Evolutionary conservation across 2,888 invertebrate species (phyloP).

Genomic region (Campoletis raptor): DNA sequence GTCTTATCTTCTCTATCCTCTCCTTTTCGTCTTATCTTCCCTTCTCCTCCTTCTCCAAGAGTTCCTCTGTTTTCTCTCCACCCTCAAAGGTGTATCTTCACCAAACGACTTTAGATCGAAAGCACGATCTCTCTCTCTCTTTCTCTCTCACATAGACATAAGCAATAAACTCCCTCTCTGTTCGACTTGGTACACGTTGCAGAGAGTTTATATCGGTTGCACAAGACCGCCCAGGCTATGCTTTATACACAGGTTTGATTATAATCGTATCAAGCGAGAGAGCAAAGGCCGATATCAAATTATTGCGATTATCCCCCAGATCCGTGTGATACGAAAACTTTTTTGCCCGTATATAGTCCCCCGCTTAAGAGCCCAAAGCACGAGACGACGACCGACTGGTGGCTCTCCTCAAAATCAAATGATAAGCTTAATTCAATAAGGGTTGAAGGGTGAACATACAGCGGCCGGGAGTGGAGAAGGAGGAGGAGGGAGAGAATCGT

Average conservation of each 20-base stretch:
- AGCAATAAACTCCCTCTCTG: conserved; percentile 24
- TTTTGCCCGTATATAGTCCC: conserved; percentile 76
- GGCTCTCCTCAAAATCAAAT: conserved; percentile 85
- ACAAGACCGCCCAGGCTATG: conserved; percentile 68
- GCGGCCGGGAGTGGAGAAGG: neutral
- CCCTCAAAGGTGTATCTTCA: conserved; percentile 44
- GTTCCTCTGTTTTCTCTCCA: conserved; percentile 39
- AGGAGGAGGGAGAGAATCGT: conserved; percentile 58
- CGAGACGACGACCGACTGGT: conserved; percentile 84
- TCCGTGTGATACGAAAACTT: conserved; percentile 79
- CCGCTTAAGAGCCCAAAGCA: conserved; percentile 77
- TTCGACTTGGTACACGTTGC: conserved; percentile 45
- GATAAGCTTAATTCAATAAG: conserved; percentile 85
- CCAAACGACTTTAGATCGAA: conserved; percentile 44
- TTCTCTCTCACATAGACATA: conserved; percentile 7
- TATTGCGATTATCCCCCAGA: conserved; percentile 83
- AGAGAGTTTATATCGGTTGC: conserved; percentile 53
- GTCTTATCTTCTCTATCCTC: conserved; percentile 46
- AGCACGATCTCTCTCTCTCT: conserved; percentile 53
- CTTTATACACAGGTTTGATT: conserved; percentile 77
- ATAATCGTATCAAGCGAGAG: conserved; percentile 81
- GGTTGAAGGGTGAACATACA: conserved; percentile 73
- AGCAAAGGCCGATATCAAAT: conserved; percentile 82
- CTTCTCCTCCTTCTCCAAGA: conserved; percentile 11
- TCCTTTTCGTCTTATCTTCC: conserved; percentile 39